A percentile compares a stretch with the other conserved stretches of the same genome.
Evolutionary conservation across 1,140 invertebrate species (phyloP).

Genomic region (Drosophila triauraria): DNA sequence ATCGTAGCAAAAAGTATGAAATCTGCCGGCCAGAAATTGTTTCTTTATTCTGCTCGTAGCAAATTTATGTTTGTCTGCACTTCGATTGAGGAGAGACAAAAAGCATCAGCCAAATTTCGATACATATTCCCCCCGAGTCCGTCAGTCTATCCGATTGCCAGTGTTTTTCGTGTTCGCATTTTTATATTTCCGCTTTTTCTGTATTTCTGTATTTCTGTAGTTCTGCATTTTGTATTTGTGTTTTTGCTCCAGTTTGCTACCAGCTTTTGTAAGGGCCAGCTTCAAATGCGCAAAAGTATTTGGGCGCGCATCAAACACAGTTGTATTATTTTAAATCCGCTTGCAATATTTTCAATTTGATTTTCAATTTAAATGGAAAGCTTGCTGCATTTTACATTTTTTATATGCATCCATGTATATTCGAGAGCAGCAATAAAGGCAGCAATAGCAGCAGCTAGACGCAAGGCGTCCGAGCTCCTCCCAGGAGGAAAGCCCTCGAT

Average conservation of each 20-base stretch:
- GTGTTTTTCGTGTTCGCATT: conserved; percentile 17
- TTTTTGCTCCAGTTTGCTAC: conserved; percentile 26
- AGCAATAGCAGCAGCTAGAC: not conserved
- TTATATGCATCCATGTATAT: conserved; percentile 37
- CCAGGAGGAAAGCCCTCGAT: conserved; percentile 3
- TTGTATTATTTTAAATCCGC: conserved; percentile 80
- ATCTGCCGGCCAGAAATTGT: conserved; percentile 60
- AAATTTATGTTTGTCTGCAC: conserved; percentile 62
- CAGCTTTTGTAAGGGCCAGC: conserved; percentile 23
- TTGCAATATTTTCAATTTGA: conserved; percentile 81
- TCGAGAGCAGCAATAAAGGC: not conserved
- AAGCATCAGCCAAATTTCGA: conserved; percentile 64
- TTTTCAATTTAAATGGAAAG: conserved; percentile 77
- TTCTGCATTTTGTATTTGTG: conserved; percentile 16
- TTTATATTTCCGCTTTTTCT: conserved; percentile 20
- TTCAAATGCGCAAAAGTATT: conserved; percentile 71
- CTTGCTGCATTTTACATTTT: conserved; percentile 53
- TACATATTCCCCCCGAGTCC: conserved; percentile 35
- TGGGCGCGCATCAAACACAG: conserved; percentile 68
- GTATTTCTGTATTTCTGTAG: conserved; percentile 10
- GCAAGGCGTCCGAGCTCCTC: not conserved
- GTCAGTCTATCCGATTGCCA: conserved; percentile 23
- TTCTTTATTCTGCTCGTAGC: conserved; percentile 58
- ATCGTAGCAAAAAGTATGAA: conserved; percentile 40
- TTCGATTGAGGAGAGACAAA: conserved; percentile 56